These are phyloP conservation scores for Dromius quadrimaculatus DNA, from an alignment of 2,888 invertebrate genomes.

Conservation along the genomic window DNA sequence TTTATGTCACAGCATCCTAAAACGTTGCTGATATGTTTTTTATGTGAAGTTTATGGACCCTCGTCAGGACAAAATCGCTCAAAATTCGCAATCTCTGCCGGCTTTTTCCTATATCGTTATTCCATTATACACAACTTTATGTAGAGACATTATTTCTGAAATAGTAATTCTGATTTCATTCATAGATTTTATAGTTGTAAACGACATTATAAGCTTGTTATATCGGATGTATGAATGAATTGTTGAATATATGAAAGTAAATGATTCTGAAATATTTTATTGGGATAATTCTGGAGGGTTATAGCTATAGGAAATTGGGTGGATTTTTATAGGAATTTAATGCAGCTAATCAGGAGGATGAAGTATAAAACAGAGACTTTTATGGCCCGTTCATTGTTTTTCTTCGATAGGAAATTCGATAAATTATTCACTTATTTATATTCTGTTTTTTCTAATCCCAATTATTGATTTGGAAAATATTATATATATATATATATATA, in stretches of 20 bases:
- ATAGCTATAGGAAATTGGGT: too few species aligned
- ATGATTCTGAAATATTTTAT: conserved; percentile 12
- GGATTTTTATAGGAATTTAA: too few species aligned
- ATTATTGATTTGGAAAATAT: too few species aligned
- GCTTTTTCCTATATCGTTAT: conserved; percentile 40
- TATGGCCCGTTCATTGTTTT: too few species aligned
- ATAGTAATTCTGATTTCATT: conserved; percentile 19
- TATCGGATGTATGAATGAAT: neutral
- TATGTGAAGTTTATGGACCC: conserved; percentile 47
- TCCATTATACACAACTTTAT: conserved; percentile 42
- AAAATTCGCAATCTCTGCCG: neutral
- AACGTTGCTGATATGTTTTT: conserved; percentile 37
- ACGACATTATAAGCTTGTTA: conserved; percentile 4
- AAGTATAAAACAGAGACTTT: too few species aligned
- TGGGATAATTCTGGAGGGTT: neutral
- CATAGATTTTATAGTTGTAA: conserved; percentile 27
- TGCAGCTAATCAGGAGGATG: too few species aligned
- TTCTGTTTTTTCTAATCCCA: too few species aligned
- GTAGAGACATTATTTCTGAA: conserved; percentile 39
- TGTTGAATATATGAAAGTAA: conserved; percentile 42
- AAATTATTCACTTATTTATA: too few species aligned
- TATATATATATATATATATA: too few species aligned
- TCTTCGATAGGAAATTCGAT: too few species aligned
- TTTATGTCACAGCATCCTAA: conserved; percentile 24
- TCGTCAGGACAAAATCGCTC: neutral